Evolutionary conservation across 2,113 vertebrate genomes (phyloP), one percentile per base, ranked within the genome.

Genomic region (Syrmaticus mikado): DNA sequence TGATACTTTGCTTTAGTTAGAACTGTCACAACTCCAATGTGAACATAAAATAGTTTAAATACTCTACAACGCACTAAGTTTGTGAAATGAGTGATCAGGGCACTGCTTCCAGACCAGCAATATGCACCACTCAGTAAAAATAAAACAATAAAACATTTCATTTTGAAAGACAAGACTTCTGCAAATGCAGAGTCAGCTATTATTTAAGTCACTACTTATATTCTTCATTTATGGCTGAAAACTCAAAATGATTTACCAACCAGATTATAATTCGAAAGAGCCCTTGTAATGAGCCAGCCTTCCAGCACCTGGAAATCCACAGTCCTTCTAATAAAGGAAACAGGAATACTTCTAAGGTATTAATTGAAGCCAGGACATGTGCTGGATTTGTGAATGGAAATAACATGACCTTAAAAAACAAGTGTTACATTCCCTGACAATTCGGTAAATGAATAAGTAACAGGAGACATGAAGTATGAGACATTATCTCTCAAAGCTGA

Each of bases 31-130:
- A 50, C 24, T 74, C 50, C 74, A 77, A 80, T 27, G n/a, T 38
- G 82, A 85, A 92, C 82, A 85, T n/a, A 8, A 8, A 94, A 76
- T 61, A 72, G 17, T 53, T 70, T 76, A 87, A 92, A 92, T 87
- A 86, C 84, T 84, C 84, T 89, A 84, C 10, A 6, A n/a, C 8
- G 58, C 11, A 17, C 2, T 52, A 92, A 73, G 64, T 19, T 14
- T 75, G 57, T 70, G 74, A 95, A 82, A 17, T 25, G 12, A 0
- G 0, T 43, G 20, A 81, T 75, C 19, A 68, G 87, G 66, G 62
- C 43, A 68, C 34, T 48, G 27, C 64, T 94, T 43, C 30, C 67
- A 79, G 34, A 87, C 80, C 27, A 89, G 58, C 13, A 80, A 41
- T 82, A 58, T 4, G 18, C 43, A 55, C 41, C 40, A 73, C n/a